Conservation (phyloP, 2,797 vertebrate genomes). For the Galagoides demidoff region DNA sequence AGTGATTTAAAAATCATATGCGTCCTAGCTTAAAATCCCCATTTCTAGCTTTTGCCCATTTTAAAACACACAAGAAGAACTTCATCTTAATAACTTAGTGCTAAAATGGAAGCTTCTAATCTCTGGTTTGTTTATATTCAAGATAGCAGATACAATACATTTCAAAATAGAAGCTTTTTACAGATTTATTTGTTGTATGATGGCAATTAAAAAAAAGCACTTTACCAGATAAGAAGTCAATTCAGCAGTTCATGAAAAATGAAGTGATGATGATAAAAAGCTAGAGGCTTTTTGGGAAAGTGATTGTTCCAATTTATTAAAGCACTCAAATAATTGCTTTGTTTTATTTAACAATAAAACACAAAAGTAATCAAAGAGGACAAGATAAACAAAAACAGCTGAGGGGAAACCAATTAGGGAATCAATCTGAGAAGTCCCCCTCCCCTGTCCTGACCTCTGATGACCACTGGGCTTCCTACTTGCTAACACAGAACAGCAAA, state of each 20-base stretch:
- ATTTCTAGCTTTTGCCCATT: slow-evolving; percentile 20
- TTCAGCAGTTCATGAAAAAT: background rate
- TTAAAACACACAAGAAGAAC: background rate
- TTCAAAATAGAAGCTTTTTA: background rate
- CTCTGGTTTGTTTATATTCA: background rate
- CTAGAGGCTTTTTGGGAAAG: slow-evolving; percentile 3
- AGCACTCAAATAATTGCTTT: background rate
- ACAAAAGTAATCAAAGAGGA: background rate
- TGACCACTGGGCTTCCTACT: background rate
- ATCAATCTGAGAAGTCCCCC: background rate
- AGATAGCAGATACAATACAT: background rate
- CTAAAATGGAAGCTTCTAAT: background rate
- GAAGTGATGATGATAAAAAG: background rate
- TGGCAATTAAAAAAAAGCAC: background rate
- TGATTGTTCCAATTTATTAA: slow-evolving; percentile 34
- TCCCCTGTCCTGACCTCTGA: background rate
- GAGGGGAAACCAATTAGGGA: background rate
- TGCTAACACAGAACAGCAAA: background rate
- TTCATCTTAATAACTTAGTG: background rate
- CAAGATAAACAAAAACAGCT: background rate
- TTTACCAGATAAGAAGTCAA: background rate
- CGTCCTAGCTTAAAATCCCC: slow-evolving; percentile 27
- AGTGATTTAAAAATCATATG: slow-evolving; percentile 70
- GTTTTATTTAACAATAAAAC: slow-evolving; percentile 28
- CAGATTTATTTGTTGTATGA: background rate